A percentile compares a stretch with the other conserved stretches of the same genome.
phyloP scores from a whole-genome alignment of 2,888 invertebrate genomes.

The Dromius quadrimaculatus region DNA sequence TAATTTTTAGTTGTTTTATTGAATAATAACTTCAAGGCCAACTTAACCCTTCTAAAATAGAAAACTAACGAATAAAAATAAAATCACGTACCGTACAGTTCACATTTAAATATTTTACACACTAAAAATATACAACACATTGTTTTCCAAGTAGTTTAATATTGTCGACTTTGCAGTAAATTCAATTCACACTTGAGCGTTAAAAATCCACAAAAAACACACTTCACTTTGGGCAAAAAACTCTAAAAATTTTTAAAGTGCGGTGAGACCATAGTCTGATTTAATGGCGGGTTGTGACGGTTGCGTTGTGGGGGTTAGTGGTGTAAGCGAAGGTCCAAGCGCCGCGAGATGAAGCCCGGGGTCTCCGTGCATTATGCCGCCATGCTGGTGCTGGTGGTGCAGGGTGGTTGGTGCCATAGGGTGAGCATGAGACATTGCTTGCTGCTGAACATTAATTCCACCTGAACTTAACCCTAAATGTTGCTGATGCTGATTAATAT shows the following conservation, averaged over 20 bases:
- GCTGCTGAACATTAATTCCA: constrained; percentile 64
- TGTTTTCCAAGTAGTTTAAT: constrained; percentile 39
- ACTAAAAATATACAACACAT: constrained; percentile 51
- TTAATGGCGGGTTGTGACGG: constrained; percentile 76
- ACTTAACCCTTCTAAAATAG: too few relatives aligned
- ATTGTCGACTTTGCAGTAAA: constrained; percentile 48
- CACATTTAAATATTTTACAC: constrained; percentile 49
- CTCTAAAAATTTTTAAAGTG: constrained; percentile 69
- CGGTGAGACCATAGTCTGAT: constrained; percentile 89
- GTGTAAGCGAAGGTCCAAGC: constrained; percentile 70
- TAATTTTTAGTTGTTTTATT: background rate
- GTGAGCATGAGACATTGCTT: constrained; percentile 68
- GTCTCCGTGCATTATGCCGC: constrained; percentile 63
- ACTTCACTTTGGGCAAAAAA: constrained; percentile 29
- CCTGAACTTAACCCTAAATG: constrained; percentile 64
- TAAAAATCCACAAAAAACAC: constrained; percentile 19
- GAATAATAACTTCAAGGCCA: too few relatives aligned
- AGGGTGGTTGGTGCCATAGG: constrained; percentile 66
- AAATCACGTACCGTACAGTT: constrained; percentile 51
- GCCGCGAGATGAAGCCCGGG: constrained; percentile 69
- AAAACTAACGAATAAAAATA: constrained; percentile 39
- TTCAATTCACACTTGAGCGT: constrained; percentile 48
- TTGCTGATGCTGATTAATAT: constrained; percentile 64
- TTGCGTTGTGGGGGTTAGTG: constrained; percentile 69
- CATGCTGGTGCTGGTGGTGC: constrained; percentile 61